Evolutionary conservation across 2,113 vertebrate genomes (phyloP).

Genomic region (Mixornis gularis): DNA sequence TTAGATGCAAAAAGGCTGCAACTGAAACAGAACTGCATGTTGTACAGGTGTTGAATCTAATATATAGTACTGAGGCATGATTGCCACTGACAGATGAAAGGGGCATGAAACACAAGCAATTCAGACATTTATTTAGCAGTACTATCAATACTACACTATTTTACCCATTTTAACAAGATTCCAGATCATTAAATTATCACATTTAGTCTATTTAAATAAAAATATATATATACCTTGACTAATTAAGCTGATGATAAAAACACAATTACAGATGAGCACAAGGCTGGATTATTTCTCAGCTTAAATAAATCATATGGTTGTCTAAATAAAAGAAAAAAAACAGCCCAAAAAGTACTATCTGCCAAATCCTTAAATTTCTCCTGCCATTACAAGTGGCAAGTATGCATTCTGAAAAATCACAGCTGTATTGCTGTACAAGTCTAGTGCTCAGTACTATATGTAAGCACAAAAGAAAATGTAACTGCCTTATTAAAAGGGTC

Average conservation of each 20-base stretch:
- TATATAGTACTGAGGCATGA: neutral
- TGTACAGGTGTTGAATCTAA: neutral
- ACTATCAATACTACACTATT: neutral
- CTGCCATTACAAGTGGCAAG: neutral
- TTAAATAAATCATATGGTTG: neutral
- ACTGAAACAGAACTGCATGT: neutral
- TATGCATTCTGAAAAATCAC: neutral
- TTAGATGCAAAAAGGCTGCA: neutral
- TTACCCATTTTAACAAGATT: neutral
- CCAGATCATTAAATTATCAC: neutral
- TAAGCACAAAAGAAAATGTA: neutral
- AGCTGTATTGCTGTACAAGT: neutral
- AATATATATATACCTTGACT: neutral
- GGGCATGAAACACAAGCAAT: neutral
- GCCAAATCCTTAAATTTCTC: neutral
- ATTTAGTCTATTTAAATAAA: neutral
- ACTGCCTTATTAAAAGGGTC: neutral
- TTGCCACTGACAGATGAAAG: neutral
- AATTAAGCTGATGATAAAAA: neutral
- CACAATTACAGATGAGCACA: neutral
- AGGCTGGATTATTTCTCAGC: neutral
- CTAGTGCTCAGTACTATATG: neutral
- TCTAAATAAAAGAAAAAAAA: neutral
- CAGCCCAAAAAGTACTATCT: fast-evolving
- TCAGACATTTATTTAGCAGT: neutral